Conservation (phyloP, 2,888 invertebrate genomes). For the Tenthredo mesomela region DNA sequence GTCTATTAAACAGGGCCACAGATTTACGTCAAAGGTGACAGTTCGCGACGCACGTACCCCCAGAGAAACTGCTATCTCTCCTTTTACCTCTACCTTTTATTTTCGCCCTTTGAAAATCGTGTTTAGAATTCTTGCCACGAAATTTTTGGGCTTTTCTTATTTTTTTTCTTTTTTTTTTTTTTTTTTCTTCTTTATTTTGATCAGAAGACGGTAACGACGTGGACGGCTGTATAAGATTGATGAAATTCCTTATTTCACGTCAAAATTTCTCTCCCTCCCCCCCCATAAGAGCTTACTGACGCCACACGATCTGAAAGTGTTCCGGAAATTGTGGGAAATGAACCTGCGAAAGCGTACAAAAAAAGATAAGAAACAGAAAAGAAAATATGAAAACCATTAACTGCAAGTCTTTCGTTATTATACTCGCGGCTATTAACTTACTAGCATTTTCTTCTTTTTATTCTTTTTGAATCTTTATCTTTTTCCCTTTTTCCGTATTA, state of each 20-base stretch:
- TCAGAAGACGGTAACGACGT: constrained; percentile 18
- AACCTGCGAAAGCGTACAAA: background rate
- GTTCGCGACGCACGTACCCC: background rate
- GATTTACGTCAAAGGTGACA: background rate
- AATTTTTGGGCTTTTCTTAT: background rate
- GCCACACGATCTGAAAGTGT: constrained; percentile 27
- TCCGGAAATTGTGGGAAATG: constrained; percentile 49
- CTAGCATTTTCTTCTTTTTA: background rate
- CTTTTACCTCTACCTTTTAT: background rate
- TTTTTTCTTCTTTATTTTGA: background rate
- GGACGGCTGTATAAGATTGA: constrained; percentile 35
- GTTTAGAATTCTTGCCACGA: constrained; percentile 23
- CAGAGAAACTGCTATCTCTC: background rate
- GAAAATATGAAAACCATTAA: constrained; percentile 11
- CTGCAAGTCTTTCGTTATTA: constrained; percentile 7
- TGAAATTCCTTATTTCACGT: constrained; percentile 44
- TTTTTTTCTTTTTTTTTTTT: background rate
- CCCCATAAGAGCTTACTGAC: background rate
- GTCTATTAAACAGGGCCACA: background rate
- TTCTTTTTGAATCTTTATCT: background rate
- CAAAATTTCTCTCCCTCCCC: background rate
- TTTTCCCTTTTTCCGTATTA: background rate
- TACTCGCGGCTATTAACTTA: background rate
- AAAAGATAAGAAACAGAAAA: background rate
- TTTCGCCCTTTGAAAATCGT: background rate